phyloP scores from a whole-genome alignment of 2,797 vertebrate species.

The Aviceda cuculoides region DNA sequence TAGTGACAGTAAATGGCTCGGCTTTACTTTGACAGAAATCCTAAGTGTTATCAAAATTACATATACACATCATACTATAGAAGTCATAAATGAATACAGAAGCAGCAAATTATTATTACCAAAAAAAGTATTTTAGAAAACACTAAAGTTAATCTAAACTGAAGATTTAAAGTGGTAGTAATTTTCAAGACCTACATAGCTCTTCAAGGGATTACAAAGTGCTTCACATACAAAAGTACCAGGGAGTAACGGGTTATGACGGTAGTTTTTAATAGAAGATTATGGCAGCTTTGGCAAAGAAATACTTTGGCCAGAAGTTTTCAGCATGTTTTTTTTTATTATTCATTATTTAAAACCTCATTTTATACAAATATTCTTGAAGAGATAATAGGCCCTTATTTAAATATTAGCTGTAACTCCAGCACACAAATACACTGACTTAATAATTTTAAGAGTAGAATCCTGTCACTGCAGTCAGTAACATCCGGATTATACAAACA shows the following conservation, averaged over 20 bases:
- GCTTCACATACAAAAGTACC: neutral
- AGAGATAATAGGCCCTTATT: neutral
- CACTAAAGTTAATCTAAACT: neutral
- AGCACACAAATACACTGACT: neutral
- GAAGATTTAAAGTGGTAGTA: neutral
- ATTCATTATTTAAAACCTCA: neutral
- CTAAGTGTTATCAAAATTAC: neutral
- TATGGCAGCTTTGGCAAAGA: neutral
- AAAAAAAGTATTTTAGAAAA: neutral
- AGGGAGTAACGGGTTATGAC: neutral
- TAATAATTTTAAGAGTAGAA: neutral
- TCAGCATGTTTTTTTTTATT: neutral
- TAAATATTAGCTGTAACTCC: neutral
- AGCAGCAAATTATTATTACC: neutral
- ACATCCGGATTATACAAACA: neutral
- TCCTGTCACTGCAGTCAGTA: neutral
- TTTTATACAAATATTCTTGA: neutral
- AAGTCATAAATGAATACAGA: neutral
- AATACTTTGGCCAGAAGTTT: neutral
- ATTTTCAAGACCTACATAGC: neutral
- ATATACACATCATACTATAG: neutral
- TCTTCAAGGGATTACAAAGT: neutral
- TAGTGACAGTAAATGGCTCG: neutral
- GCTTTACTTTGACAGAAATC: neutral
- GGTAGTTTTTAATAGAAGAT: neutral